Conservation (phyloP, 1,140 invertebrate species). For the Lithobius niger region DNA sequence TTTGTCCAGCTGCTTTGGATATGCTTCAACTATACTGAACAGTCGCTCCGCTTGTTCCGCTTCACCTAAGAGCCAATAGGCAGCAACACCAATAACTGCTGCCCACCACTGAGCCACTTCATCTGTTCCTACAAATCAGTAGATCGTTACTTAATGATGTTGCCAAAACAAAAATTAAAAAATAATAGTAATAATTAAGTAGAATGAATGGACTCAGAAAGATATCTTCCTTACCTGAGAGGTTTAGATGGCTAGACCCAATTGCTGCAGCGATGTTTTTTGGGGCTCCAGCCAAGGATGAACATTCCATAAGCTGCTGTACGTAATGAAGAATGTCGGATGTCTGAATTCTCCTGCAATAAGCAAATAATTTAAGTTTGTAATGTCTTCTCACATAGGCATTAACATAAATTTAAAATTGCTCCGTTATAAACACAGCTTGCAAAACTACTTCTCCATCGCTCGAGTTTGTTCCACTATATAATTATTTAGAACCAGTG, state of each 20-base stretch:
- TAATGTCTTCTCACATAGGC: not conserved
- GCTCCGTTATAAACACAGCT: too few species aligned
- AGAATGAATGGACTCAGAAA: too few species aligned
- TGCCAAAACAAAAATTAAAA: too few species aligned
- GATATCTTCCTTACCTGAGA: not conserved
- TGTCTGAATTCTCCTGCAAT: slow-evolving; percentile 1
- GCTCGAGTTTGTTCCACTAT: too few species aligned
- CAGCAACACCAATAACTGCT: slow-evolving; percentile 59
- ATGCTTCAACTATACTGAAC: slow-evolving; percentile 46
- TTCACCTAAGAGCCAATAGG: slow-evolving; percentile 72
- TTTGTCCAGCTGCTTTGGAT: slow-evolving; percentile 31
- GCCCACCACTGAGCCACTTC: slow-evolving; percentile 74
- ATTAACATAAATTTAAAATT: not conserved
- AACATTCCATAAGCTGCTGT: slow-evolving; percentile 5
- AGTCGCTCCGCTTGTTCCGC: slow-evolving; percentile 51
- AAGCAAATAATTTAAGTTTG: not conserved
- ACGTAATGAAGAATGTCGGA: slow-evolving; percentile 7
- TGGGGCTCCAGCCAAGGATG: not conserved
- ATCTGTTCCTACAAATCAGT: slow-evolving; percentile 36
- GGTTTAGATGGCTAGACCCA: not conserved
- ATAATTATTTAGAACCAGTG: too few species aligned
- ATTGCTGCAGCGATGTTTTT: slow-evolving; percentile 1
- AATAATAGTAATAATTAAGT: too few species aligned
- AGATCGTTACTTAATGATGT: too few species aligned
- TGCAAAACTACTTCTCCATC: too few species aligned